Evolutionary conservation across 1,140 invertebrate genomes (phyloP), one percentile per base, ranked within the genome.

Genomic region (Magallana angulata): DNA sequence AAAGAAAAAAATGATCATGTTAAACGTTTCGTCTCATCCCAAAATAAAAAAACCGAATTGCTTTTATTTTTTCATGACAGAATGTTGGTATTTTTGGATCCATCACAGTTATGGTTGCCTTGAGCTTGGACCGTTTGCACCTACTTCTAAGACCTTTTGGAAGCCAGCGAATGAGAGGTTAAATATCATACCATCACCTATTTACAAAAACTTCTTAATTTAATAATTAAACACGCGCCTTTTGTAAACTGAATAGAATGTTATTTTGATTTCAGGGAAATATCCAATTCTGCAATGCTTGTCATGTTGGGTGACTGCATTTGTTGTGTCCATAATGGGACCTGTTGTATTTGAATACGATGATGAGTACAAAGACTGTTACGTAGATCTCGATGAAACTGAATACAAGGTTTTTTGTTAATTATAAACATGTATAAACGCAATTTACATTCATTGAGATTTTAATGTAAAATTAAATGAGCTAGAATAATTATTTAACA

Each of bases 11-110:
- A 48, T 48, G 2, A 48, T 48, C 36, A 48, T 48, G 5, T 48
- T 48, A 4, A 48, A 48, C 24, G 5, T 48, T 48, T 0, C 5
- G 36, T 48, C 36, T 48, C 36, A 0, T 48, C 36, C 36, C 36
- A 48, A 48, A 48, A 4, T 48, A 48, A 48, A 48, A 48, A 48
- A 48, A 0, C 3, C 1, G 36, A 48, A 48, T 48, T 48, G 36
- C 0, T 48, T 48, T 48, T 48, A 48, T 48, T 5, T 48, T 48
- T 48, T 48, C 36, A 48, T 48, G 2, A 11, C 7, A 76, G 68
- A 76, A 30, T 30, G 36, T 76, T 36, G 68, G 68, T 30, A 76
- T 76, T 76, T 76, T 30, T 76, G 68, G 68, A 12, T 76, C 68
- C 7, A 76, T 30, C 24, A 36, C 24, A 12, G 36, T 76, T 30